Conservation (phyloP, 2,113 vertebrate genomes). For the Equus quagga region DNA sequence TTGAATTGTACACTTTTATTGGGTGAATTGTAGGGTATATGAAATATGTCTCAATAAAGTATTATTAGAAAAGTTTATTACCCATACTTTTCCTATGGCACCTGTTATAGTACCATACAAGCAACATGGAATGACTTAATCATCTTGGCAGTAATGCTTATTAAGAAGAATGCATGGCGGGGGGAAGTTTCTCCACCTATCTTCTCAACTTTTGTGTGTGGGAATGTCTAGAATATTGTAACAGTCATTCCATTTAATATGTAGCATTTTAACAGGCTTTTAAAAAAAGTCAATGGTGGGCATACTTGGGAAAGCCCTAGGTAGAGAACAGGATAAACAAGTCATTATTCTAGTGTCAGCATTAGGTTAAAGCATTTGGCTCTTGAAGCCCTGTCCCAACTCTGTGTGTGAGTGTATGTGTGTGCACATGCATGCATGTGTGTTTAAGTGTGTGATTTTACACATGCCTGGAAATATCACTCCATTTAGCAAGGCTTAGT, state of each 20-base stretch:
- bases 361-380: not conserved
- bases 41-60: not conserved
- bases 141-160: not conserved
- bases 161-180: not conserved
- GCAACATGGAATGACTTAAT: not conserved
- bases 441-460: not conserved
- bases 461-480: not conserved
- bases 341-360: not conserved
- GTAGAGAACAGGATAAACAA: not conserved
- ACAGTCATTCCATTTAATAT: not conserved
- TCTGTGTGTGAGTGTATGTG: not conserved
- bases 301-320: not conserved
- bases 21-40: not conserved
- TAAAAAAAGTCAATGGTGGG: not conserved
- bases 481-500: not conserved
- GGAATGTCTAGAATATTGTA: not conserved
- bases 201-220: not conserved
- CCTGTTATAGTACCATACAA: not conserved
- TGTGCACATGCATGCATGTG: not conserved
- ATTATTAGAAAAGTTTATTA: not conserved
- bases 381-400: not conserved
- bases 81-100: not conserved
- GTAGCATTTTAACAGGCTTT: not conserved
- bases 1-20: slow-evolving; percentile 6
- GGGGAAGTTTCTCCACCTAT: not conserved